Conservation (phyloP, 2,113 vertebrate species). For the Poecilia latipinna region DNA sequence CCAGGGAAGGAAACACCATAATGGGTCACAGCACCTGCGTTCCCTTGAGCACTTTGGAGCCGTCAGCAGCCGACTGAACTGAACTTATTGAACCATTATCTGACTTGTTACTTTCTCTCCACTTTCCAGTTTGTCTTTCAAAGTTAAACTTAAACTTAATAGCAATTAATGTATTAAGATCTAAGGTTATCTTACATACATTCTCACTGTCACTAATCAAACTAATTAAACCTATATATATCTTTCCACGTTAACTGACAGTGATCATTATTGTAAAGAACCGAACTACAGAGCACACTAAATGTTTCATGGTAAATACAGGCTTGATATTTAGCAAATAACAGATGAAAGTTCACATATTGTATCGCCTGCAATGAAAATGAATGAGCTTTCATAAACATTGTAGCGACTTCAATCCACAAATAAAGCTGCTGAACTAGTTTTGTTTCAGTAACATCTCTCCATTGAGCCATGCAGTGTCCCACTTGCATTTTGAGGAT, state of each 20-base stretch:
- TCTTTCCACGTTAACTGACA: background rate
- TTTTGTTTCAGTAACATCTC: too few relatives aligned
- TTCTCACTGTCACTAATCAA: background rate
- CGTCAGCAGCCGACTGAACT: constrained; percentile 45
- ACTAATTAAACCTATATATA: background rate
- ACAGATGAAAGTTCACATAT: background rate
- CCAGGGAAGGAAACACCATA: constrained; percentile 16
- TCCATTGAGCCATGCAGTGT: too few relatives aligned
- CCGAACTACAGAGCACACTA: background rate
- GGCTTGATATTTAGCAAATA: background rate
- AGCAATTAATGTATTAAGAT: background rate
- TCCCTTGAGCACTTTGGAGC: constrained; percentile 33
- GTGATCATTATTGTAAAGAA: background rate
- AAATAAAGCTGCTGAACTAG: too few relatives aligned
- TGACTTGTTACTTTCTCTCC: constrained; percentile 28
- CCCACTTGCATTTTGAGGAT: too few relatives aligned
- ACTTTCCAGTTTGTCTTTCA: constrained; percentile 3
- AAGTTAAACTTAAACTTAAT: background rate
- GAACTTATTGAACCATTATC: background rate
- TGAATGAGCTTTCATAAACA: too few relatives aligned
- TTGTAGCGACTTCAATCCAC: too few relatives aligned
- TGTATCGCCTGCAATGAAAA: background rate
- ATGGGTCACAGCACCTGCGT: constrained; percentile 31
- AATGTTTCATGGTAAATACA: too few relatives aligned
- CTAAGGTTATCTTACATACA: background rate